Evolutionary conservation across 2,113 vertebrate genomes (phyloP), one percentile per base, ranked within the genome.

Genomic region (Alligator mississippiensis): DNA sequence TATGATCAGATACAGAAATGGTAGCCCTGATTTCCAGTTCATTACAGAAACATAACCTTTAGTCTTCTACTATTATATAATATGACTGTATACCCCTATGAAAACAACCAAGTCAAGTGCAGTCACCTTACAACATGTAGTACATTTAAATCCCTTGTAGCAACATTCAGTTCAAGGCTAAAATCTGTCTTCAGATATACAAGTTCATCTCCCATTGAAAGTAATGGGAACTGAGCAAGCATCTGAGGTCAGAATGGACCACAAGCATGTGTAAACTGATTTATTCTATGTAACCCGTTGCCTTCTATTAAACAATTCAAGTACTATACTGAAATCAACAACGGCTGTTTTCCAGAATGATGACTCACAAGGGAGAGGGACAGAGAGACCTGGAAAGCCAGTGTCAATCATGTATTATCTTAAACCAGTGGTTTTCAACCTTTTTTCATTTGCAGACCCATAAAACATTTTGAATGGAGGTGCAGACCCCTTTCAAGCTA

Each of bases 31-130:
- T 82, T 10, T 1, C 19, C 59, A 61, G 63, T 84, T 86, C 85
- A 87, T 80, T 85, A 87, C 27, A 88, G 82, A 72, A 78, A 90
- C 87, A 87, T 82, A 87, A 38, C 14, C 88, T 59, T 92, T 82
- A 59, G 24, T 19, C 22, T 30, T 95, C 61, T 61, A 79, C 30
- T 21, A 15, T 60, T 5, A 5, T 4, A 87, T 64, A 38, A 80
- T 27, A 79, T 11, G 58, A 47, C 15, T 95, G 77, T 91, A 47
- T 16, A 57, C 27, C 83, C 92, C 81, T 80, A 5, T 13, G 82
- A 78, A 30, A 17, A 11, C 18, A 47, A 76, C 27, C 3, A 22
- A 38, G 34, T 74, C 22, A 74, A 74, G 24, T 74, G 30, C 30
- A 74, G 9, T 47, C 47, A 14, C 21, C 38, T 74, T 47, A 24